Evolutionary conservation across 2,113 vertebrate genomes (phyloP).

Genomic region (Anas platyrhynchos): DNA sequence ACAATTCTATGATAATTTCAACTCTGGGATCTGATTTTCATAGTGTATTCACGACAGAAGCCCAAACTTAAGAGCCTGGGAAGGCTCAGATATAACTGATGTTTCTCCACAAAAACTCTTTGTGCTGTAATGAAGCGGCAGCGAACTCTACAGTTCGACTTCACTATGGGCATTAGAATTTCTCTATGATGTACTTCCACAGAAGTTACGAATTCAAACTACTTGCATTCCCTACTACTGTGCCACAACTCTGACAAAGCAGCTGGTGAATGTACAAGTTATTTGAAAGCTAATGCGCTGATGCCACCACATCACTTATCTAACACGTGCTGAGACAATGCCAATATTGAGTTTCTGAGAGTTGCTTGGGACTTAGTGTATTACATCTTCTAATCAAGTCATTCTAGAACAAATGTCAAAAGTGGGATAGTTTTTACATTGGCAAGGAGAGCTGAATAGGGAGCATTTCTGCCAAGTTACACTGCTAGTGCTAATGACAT

Average conservation of each 20-base stretch:
- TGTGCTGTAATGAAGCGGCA: too few relatives aligned
- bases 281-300: neutral
- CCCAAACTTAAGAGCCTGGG: neutral
- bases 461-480: neutral
- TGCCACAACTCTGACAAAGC: neutral
- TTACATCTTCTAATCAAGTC: neutral
- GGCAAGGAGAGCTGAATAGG: neutral
- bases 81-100: neutral
- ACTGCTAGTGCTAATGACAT: neutral
- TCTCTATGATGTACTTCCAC: neutral
- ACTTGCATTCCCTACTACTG: neutral
- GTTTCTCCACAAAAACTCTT: too few relatives aligned
- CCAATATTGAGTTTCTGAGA: accelerated
- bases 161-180: neutral
- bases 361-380: neutral
- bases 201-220: neutral
- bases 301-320: neutral
- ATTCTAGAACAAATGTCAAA: neutral
- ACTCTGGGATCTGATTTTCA: neutral
- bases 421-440: neutral
- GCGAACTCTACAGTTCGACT: neutral
- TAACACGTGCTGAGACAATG: neutral
- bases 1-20: neutral
- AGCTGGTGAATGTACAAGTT: neutral
- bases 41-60: neutral